A percentile compares a stretch with the other conserved stretches of the same genome.
These are phyloP conservation scores for Haplotaxodon microlepis DNA, from an alignment of 2,113 vertebrate species.

Conservation along the genomic window DNA sequence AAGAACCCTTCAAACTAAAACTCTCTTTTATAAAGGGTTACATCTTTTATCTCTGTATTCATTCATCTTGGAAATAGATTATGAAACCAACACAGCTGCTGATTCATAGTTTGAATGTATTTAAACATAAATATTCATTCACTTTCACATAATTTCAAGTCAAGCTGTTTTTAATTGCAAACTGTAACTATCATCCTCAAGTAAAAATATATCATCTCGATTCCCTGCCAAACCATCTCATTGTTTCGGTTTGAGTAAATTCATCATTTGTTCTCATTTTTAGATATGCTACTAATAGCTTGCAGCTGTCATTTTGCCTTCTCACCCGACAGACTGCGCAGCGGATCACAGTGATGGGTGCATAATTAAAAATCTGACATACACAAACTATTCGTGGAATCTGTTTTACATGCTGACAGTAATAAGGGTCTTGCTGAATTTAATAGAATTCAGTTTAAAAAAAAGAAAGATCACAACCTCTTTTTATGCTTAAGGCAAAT, in stretches of 20 bases:
- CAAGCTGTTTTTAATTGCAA: background rate
- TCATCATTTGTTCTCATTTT: background rate
- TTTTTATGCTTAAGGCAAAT: background rate
- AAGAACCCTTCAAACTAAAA: background rate
- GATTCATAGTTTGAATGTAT: background rate
- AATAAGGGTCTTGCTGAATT: background rate
- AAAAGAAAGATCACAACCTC: background rate
- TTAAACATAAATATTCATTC: background rate
- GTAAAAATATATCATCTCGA: background rate
- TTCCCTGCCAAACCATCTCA: background rate
- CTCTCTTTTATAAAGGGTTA: background rate
- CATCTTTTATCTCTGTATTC: background rate
- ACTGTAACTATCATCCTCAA: background rate
- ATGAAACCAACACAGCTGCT: background rate
- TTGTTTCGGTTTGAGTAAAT: background rate
- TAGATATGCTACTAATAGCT: background rate
- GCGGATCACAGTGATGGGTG: background rate
- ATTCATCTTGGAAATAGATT: background rate
- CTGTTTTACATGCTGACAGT: background rate
- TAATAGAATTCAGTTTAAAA: background rate
- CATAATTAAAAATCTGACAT: background rate
- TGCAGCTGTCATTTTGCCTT: constrained; percentile 18
- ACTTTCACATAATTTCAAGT: background rate
- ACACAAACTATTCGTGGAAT: background rate
- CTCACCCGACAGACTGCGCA: background rate